A percentile compares a stretch with the other conserved stretches of the same genome.
phyloP scores from a whole-genome alignment of 1,140 invertebrate genomes.

The Papilio polytes region DNA sequence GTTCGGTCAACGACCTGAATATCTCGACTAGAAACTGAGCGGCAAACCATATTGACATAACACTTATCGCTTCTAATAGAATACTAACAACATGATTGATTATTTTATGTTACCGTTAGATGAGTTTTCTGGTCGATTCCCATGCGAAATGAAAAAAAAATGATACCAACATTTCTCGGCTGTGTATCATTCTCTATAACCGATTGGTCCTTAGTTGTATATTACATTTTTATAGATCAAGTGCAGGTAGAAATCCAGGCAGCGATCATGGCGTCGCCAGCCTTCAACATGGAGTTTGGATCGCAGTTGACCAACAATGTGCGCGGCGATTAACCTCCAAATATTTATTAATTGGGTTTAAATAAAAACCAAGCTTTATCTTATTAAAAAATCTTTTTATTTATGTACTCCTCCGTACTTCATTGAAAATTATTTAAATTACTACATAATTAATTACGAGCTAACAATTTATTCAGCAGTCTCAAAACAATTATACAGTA shows the following conservation, averaged over 20 bases:
- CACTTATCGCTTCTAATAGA: neutral
- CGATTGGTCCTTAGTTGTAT: no score
- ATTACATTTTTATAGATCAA: constrained; percentile 51
- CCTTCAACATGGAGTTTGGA: constrained; percentile 66
- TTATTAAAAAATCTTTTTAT: constrained; percentile 75
- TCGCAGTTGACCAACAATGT: constrained; percentile 65
- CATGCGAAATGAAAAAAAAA: neutral
- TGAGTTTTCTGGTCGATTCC: neutral
- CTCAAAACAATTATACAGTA: constrained; percentile 78
- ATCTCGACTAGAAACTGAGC: neutral
- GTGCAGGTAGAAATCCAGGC: constrained; percentile 71
- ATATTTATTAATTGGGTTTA: constrained; percentile 40
- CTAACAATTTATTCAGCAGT: constrained; percentile 80
- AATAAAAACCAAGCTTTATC: constrained; percentile 56
- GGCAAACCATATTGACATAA: constrained; percentile 4
- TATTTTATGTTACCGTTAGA: neutral
- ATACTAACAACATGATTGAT: neutral
- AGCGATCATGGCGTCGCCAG: constrained; percentile 68
- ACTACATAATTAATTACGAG: constrained; percentile 80
- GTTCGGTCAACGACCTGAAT: neutral
- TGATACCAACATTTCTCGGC: neutral
- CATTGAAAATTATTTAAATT: constrained; percentile 69
- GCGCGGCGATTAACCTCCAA: constrained; percentile 52
- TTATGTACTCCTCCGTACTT: constrained; percentile 79
- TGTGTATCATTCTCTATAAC: no score